Evolutionary conservation across 2,113 vertebrate genomes (phyloP).

Genomic region (Charina bottae): DNA sequence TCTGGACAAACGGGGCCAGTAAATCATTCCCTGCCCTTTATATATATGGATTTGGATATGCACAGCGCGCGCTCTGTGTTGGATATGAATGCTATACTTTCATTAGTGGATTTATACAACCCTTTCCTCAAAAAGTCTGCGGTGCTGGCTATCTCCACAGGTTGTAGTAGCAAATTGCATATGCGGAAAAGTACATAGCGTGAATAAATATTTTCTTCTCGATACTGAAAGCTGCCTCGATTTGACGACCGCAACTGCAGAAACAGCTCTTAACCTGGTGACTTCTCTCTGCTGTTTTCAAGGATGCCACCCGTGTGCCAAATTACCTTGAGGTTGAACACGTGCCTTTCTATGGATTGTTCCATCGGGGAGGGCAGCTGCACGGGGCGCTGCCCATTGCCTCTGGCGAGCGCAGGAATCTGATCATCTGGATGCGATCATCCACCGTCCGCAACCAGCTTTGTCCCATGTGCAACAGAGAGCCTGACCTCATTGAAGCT

Average conservation of each 20-base stretch:
- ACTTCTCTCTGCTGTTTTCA: not conserved
- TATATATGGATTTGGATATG: not conserved
- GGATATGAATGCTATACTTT: not conserved
- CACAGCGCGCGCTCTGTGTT: not conserved
- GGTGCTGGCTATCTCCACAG: no score
- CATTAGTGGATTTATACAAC: not conserved
- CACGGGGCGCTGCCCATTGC: constrained; percentile 89
- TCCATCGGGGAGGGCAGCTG: constrained; percentile 92
- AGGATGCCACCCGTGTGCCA: constrained; percentile 79
- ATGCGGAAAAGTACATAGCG: not conserved
- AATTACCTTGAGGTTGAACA: constrained; percentile 85
- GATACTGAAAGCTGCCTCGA: not conserved
- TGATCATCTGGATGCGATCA: constrained; percentile 91
- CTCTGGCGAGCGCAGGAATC: constrained; percentile 91
- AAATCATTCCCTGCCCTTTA: no score
- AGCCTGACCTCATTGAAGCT: constrained; percentile 78
- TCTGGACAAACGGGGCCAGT: not conserved
- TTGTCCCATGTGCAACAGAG: constrained; percentile 91
- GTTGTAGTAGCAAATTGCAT: not conserved
- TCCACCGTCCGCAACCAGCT: constrained; percentile 84
- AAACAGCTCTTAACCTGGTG: not conserved
- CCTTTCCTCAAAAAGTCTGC: not conserved
- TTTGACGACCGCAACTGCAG: not conserved
- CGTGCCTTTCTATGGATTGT: constrained; percentile 75
- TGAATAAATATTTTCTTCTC: not conserved